A percentile compares a stretch with the other conserved stretches of the same genome.
Conservation (phyloP, 2,113 vertebrate species). For the Bos javanicus region DNA sequence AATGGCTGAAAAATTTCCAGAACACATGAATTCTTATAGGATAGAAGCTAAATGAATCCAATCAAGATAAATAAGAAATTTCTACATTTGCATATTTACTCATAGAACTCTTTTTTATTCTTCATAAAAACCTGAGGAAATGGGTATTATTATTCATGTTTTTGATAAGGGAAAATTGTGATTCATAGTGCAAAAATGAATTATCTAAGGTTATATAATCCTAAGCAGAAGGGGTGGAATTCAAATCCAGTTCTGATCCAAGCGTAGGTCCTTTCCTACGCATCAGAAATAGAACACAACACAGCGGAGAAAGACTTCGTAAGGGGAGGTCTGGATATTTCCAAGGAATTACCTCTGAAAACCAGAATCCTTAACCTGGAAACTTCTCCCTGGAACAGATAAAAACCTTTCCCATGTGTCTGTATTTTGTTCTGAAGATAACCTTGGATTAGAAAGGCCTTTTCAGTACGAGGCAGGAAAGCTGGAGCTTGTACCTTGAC, state of each 20-base stretch:
- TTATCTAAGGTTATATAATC: not conserved
- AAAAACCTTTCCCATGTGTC: not conserved
- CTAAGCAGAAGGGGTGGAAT: not conserved
- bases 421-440: not conserved
- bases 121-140: constrained; percentile 10
- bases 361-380: not conserved
- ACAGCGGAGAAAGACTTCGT: not conserved
- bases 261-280: not conserved
- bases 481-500: not conserved
- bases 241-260: not conserved
- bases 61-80: not conserved
- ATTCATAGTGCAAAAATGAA: not conserved
- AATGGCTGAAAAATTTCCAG: not conserved
- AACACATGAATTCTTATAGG: not conserved
- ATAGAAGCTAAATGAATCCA: constrained; percentile 31
- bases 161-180: not conserved
- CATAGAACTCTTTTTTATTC: not conserved
- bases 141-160: not conserved
- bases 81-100: not conserved
- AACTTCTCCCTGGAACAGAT: not conserved
- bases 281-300: not conserved
- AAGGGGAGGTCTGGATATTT: not conserved
- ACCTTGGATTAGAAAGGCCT: not conserved
- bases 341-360: not conserved
- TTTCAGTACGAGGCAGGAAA: not conserved